Base-by-base conservation (phyloP, 2,113 vertebrate species). In the Gymnocephalus cernua region DNA sequence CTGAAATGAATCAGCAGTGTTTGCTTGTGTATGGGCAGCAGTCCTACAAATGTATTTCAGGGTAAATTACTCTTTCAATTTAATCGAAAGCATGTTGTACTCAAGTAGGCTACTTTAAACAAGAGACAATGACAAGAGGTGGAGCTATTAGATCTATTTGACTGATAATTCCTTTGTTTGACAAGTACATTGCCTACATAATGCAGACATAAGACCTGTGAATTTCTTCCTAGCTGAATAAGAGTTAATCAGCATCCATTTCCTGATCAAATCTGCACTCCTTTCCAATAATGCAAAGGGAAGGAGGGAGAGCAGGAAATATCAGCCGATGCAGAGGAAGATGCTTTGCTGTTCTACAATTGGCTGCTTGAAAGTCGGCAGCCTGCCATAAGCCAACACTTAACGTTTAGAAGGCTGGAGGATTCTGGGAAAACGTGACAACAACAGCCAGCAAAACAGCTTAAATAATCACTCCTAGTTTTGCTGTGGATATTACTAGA, bases 401-500 rank as follows among this genome's bases (percentile, higher is more conserved):
- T 87, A 80, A 80, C 35, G 73, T 79, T 91, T 14, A 69, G 50
- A 51, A 84, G n/a, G 81, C 62, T 77, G 81, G 68, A 19, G 74
- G 64, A 74, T 94, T 92, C 93, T 85, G 89, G 92, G 93, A 94
- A 94, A 87, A 70, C 1, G 25, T 92, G 80, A 93, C 75, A 87
- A 65, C 69, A 77, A 66, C 80, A 86, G 56, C 50, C 74, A 64
- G 74, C 70, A 83, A 53, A 85, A 84, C 78, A 85, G 76, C 76
- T 86, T 73, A 51, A 80, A 88, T 66, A 73, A 79, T 82, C 68
- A 41, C 76, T 83, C 65, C 44, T 72, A 65, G 47, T 54, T 85
- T 84, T 87, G 65, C 68, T 74, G 84, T 50, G 63, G 88, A 87
- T 83, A 68, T 91, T 89, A 85, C 84, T 59, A 83, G 83, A 89